Evolutionary conservation across 2,888 invertebrate species (phyloP).

Genomic region (Eugnorisma glareosa): DNA sequence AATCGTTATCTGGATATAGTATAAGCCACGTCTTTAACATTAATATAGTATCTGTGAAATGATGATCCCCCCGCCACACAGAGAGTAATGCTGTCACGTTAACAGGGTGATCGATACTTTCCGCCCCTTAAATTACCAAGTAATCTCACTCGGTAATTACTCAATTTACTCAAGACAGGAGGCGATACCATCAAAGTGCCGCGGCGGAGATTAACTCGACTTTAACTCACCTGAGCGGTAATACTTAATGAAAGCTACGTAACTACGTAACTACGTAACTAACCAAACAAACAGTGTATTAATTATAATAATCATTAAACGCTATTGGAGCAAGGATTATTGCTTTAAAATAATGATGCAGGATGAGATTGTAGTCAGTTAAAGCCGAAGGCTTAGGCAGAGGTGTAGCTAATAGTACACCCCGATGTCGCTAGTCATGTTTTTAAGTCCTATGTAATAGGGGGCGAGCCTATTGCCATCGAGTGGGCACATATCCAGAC

Average conservation of each 20-base stretch:
- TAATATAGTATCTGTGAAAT: slow-evolving; percentile 44
- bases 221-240: slow-evolving; percentile 69
- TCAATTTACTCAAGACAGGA: slow-evolving; percentile 85
- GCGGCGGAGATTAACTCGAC: slow-evolving; percentile 75
- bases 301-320: slow-evolving; percentile 54
- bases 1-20: slow-evolving; percentile 20
- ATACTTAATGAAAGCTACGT: slow-evolving; percentile 71
- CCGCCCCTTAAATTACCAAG: slow-evolving; percentile 81
- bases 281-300: slow-evolving; percentile 53
- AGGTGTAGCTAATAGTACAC: too few species aligned
- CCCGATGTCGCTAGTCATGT: neutral
- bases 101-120: slow-evolving; percentile 82
- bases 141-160: slow-evolving; percentile 87
- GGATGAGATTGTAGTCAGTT: neutral
- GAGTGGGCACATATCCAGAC: too few species aligned
- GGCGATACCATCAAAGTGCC: slow-evolving; percentile 81
- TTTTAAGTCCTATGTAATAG: neutral
- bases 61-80: slow-evolving; percentile 54
- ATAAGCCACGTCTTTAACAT: slow-evolving; percentile 3
- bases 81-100: slow-evolving; percentile 59
- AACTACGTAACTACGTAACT: too few species aligned
- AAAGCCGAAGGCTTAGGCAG: neutral
- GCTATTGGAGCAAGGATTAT: slow-evolving; percentile 5
- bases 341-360: slow-evolving; percentile 18
- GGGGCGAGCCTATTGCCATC: neutral